A percentile compares a stretch with the other conserved stretches of the same genome.
phyloP scores from a whole-genome alignment of 2,797 vertebrate species.

The Sebastes minor region DNA sequence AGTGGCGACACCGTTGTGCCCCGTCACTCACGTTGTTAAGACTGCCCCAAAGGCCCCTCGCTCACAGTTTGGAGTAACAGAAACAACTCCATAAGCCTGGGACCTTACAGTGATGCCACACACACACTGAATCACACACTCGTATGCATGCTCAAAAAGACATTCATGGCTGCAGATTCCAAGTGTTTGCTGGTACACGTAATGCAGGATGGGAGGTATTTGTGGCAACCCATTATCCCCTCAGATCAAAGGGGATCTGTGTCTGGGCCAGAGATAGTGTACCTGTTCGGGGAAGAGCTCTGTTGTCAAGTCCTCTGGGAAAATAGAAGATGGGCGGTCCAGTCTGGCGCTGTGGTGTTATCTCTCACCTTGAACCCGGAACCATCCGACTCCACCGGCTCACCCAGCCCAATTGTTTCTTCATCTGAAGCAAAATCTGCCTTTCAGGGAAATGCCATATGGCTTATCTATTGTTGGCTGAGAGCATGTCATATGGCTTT shows the following conservation, averaged over 20 bases:
- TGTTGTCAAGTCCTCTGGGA: slow-evolving; percentile 47
- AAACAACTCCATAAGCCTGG: slow-evolving; percentile 19
- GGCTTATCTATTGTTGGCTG: slow-evolving; percentile 65
- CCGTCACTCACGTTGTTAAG: slow-evolving; percentile 43
- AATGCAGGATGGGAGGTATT: slow-evolving; percentile 64
- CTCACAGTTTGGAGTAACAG: slow-evolving; percentile 33
- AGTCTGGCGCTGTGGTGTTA: slow-evolving; percentile 22
- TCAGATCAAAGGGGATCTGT: slow-evolving; percentile 74
- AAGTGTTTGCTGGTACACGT: slow-evolving; percentile 41
- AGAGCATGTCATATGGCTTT: slow-evolving; percentile 53
- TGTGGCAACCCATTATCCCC: slow-evolving; percentile 70
- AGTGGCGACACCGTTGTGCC: slow-evolving; percentile 12
- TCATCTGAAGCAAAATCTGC: slow-evolving; percentile 56
- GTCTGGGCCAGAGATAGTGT: slow-evolving; percentile 53
- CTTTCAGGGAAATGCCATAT: slow-evolving; percentile 61
- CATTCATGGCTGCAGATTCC: slow-evolving; percentile 35
- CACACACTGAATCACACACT: background rate
- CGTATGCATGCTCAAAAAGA: background rate
- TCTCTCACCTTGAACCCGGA: slow-evolving; percentile 59
- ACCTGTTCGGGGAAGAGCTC: slow-evolving; percentile 48
- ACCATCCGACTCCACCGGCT: slow-evolving; percentile 11
- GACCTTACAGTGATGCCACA: background rate
- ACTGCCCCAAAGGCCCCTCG: slow-evolving; percentile 1
- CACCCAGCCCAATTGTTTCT: slow-evolving; percentile 50
- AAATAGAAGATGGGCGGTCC: slow-evolving; percentile 54